These are phyloP conservation scores for Cheilosia urbana DNA, from an alignment of 2,888 invertebrate genomes.

Conservation along the genomic window DNA sequence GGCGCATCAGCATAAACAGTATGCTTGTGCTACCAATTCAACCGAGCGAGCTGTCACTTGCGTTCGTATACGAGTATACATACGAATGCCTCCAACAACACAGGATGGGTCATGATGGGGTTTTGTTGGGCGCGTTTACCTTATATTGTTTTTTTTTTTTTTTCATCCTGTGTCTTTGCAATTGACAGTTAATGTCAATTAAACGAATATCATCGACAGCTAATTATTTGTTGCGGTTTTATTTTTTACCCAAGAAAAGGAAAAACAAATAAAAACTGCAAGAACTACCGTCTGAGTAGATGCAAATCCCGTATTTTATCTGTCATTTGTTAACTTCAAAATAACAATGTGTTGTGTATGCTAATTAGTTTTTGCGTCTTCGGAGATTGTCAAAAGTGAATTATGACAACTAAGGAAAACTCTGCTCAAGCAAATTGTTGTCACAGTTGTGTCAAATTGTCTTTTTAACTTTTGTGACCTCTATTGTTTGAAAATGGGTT, in stretches of 20 bases:
- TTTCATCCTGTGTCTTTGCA: slow-evolving; percentile 43
- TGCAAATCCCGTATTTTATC: slow-evolving; percentile 35
- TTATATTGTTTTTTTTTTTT: slow-evolving; percentile 14
- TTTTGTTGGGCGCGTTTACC: slow-evolving; percentile 39
- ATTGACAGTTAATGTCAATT: slow-evolving; percentile 75
- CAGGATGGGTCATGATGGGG: slow-evolving; percentile 38
- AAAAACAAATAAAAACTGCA: neutral
- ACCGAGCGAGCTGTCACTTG: slow-evolving; percentile 50
- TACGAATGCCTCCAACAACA: slow-evolving; percentile 25
- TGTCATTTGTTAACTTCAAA: slow-evolving; percentile 15
- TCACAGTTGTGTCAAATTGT: too few relatives aligned
- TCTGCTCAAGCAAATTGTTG: too few relatives aligned
- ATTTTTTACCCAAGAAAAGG: slow-evolving; percentile 14
- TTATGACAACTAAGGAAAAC: too few relatives aligned
- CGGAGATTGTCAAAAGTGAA: neutral
- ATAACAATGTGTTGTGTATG: neutral
- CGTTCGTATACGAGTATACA: slow-evolving; percentile 5
- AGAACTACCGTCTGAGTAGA: slow-evolving; percentile 15
- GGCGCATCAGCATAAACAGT: slow-evolving; percentile 60
- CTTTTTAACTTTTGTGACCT: too few relatives aligned
- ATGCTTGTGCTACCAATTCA: slow-evolving; percentile 33
- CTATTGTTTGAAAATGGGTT: too few relatives aligned
- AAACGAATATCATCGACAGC: slow-evolving; percentile 71
- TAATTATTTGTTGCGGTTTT: slow-evolving; percentile 61
- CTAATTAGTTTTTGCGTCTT: slow-evolving; percentile 11